These are phyloP conservation scores for Oscheius sp. DNA, from an alignment of 2,888 invertebrate genomes.

Conservation along the genomic window DNA sequence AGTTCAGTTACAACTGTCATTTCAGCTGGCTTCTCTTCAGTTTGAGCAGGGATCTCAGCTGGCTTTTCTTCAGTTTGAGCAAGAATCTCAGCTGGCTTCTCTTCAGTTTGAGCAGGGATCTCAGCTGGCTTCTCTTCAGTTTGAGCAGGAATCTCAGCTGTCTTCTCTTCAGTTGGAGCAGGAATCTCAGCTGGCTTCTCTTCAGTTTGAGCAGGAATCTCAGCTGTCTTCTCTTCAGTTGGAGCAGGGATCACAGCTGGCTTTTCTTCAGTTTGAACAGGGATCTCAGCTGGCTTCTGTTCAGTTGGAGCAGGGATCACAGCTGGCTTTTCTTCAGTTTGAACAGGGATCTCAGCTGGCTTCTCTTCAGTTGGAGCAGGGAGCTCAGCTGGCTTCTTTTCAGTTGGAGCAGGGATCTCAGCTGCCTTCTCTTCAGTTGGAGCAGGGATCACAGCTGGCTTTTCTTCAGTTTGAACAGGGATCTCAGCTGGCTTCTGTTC, in stretches of 20 bases:
- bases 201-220: no score
- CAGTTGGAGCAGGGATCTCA: background rate
- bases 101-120: conserved; percentile 16
- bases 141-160: background rate
- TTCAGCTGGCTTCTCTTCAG: conserved; percentile 15
- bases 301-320: background rate
- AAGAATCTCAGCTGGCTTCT: conserved; percentile 17
- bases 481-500: background rate
- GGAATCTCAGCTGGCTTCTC: background rate
- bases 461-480: background rate
- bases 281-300: background rate
- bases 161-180: background rate
- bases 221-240: no score
- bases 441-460: background rate
- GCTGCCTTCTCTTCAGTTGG: background rate
- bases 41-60: background rate
- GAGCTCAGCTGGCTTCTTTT: background rate
- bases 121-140: background rate
- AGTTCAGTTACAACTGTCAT: background rate
- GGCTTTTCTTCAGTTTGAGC: background rate
- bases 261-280: background rate
- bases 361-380: background rate
- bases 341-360: background rate
- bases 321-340: background rate
- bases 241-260: background rate